Base-by-base conservation (phyloP, 2,113 vertebrate genomes). In the Tiliqua scincoides region DNA sequence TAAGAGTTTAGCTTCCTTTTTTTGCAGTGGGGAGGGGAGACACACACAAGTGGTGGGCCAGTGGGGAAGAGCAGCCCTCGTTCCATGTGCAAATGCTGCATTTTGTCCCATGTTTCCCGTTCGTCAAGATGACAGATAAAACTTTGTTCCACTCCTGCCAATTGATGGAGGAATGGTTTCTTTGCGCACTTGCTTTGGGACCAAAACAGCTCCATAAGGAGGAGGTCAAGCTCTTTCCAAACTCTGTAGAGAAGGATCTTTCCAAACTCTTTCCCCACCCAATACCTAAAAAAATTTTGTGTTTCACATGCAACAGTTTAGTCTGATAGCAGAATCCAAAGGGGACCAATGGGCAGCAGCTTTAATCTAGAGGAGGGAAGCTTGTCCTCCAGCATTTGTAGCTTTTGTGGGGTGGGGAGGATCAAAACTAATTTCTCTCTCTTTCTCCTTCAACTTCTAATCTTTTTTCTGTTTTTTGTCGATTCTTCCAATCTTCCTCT, bases 1-100 rank as follows among this genome's bases (percentile, higher is more conserved):
- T 99, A 96, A 96, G 97, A 74, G 43, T 12, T 3, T 27, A 9
- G 17, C 2, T 4, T 52, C 32, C 11, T 12, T 8, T 57, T 61
- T 21, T 40, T 14, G 37, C n/a, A 37, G 18, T 1, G 27, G 43
- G 52, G 65, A 82, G 35, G 32, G 23, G 11, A 48, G 67, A 15
- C 2, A 20, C 7, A 4, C 48, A 27, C 52, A 23, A 52, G 32
- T 52, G 43, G 78, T 10, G 48, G 48, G 20, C 1, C 10, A 21
- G 23, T 2, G 83, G 15, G 57, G 61, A 71, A 25, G 37, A 48
- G 6, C 30, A 1, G 20, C 18, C 62, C 17, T 9, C 12, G 25
- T 1, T 40, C 35, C 3, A 37, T 65, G 3, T 20, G 14, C 18
- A 32, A 84, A 54, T 18, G 17, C n/a, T 67, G 20, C 14, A 1